Base-by-base conservation (phyloP, 2,888 invertebrate species). In the Heliconius charithonia region DNA sequence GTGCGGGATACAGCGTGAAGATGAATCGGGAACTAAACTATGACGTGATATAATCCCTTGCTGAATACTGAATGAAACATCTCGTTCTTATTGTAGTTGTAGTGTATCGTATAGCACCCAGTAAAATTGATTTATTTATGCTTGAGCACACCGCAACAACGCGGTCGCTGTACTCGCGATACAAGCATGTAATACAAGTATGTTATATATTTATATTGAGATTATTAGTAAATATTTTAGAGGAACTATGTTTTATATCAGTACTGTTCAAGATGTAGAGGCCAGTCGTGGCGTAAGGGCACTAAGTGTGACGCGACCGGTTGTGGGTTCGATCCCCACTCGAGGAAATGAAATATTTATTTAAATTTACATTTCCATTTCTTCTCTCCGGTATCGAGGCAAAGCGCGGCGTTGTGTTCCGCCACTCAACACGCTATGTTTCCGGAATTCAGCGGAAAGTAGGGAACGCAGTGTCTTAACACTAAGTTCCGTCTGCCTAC, bases 61-160 rank as follows among this genome's bases (percentile, higher is more conserved):
- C n/a, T 62, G 62, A 70, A 41, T 25, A 29, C 13, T 25, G 27
- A 71, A 71, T 71, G 51, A 51, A 71, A 62, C 25, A n/a, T 62
- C n/a, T 62, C 25, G 12, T 63, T 25, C 27, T 63, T 27, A 63
- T 63, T 27, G 63, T 62, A 37, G 37, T 37, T 10, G 37, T 37
- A 37, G n/a, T 4, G 37, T 37, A 4, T 25, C 13, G n/a, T 62
- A 62, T 62, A 62, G 25, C 9, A 59, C 19, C 22, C 3, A 59
- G 3, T 62, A n/a, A 63, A 63, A 63, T 13, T 27, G 63, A 27
- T 63, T 25, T 63, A 63, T 63, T 63, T 63, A 63, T 27, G 63
- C 25, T 27, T 13, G 27, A 63, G 29, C 3, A 62, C 6, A 27
- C 27, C 16, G 27, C 63, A 27, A 16, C 16, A 9, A 59, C 27